Evolutionary conservation across 2,888 invertebrate genomes (phyloP), one percentile per base, ranked within the genome.

Genomic region (Eulithis prunata): DNA sequence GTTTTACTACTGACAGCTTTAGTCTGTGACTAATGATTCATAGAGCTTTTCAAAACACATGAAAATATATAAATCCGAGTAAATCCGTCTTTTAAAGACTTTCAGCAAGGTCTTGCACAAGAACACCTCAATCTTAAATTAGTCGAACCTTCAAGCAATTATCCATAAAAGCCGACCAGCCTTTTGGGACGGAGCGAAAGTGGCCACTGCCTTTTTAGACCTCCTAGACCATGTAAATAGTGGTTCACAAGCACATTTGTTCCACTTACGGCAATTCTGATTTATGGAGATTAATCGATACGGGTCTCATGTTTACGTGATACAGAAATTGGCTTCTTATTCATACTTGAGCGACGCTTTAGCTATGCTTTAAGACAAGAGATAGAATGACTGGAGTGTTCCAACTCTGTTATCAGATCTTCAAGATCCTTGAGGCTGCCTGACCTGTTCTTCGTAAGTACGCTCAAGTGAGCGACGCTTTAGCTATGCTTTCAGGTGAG

Each of bases 281-380:
- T 82, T 79, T 80, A 82, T 78, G 75, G 60, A 69, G 76, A 78
- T 78, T 75, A 75, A 81, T 80, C 76, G 76, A 66, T 75, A 74
- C 66, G 68, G 70, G 72, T 74, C 67, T 71, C 69, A 69, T 65
- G 62, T 64, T 74, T 75, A 55, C 66, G 71, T 32, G 12, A 70
- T 52, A 67, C 56, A 70, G 62, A 62, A 64, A 66, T 63, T 66
- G 64, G 46, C 10, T 21, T 21, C 21, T 21, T 49, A 49, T 49
- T 21, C 11, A 21, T 49, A 14, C 47, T 47, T 47, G 14, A 47
- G 6, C 6, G 38, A 38, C 10, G 3, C 38, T 6, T 38, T 10
- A 10, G 38, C 38, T 38, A 8, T 38, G 32, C 32, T 32, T 8
- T 38, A 6, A 38, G 10, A 1, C 8, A 41, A 11, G 41, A 41